phyloP scores from a whole-genome alignment of 2,797 vertebrate genomes.

The Macropus fuliginosus region DNA sequence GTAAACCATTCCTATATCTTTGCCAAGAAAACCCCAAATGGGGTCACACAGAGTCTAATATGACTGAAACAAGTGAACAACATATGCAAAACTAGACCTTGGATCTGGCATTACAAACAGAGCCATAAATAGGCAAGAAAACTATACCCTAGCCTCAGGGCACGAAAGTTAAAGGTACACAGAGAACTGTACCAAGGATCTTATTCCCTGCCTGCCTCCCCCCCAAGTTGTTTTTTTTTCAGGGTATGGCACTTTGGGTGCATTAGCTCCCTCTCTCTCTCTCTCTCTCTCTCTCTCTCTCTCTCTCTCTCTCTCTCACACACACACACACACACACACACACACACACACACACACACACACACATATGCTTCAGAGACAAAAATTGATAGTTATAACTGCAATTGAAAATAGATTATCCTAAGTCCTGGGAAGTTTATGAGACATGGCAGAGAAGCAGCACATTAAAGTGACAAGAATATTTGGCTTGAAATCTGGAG shows the following conservation, averaged over 20 bases:
- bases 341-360: no score
- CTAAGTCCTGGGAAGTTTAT: not conserved
- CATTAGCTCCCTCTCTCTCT: not conserved
- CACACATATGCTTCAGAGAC: not conserved
- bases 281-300: no score
- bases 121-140: not conserved
- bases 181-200: not conserved
- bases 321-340: not conserved
- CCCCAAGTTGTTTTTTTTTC: not conserved
- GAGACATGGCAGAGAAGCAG: not conserved
- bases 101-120: not conserved
- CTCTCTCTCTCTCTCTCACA: no score
- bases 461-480: not conserved
- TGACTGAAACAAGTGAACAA: not conserved
- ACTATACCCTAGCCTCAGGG: not conserved
- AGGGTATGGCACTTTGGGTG: not conserved
- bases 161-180: not conserved
- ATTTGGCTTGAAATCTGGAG: no score
- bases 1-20: not conserved
- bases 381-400: not conserved
- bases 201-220: not conserved
- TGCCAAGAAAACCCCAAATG: not conserved
- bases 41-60: not conserved
- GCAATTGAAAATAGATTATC: not conserved
- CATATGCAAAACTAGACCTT: not conserved